phyloP scores from a whole-genome alignment of 2,113 vertebrate species.

The Euleptes europaea region DNA sequence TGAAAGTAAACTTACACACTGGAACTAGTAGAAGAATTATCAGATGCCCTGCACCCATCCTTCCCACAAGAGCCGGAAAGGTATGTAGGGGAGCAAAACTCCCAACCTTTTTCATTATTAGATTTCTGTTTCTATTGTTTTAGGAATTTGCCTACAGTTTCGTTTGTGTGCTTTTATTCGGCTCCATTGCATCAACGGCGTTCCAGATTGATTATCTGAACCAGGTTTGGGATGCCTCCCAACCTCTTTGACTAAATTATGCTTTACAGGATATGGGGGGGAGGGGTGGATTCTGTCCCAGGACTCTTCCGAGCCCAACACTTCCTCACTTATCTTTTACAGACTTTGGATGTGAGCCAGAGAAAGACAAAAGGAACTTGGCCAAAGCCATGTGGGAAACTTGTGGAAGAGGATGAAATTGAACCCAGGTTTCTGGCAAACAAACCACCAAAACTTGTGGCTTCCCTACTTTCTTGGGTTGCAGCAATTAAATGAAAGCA shows the following conservation, averaged over 20 bases:
- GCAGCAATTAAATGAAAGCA: conserved; percentile 12
- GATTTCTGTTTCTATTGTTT: not conserved
- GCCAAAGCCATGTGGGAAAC: conserved; percentile 25
- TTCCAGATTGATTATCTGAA: conserved; percentile 34
- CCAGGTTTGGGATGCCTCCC: conserved; percentile 19
- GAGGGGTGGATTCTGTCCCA: not conserved
- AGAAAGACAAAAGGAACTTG: conserved; percentile 22
- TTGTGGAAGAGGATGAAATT: conserved; percentile 17
- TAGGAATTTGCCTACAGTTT: conserved; percentile 9
- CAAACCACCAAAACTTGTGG: conserved; percentile 17
- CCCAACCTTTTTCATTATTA: not conserved
- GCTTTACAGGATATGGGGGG: not conserved
- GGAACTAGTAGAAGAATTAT: not conserved
- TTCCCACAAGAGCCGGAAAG: not conserved
- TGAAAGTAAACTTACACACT: not conserved
- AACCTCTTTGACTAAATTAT: conserved; percentile 20
- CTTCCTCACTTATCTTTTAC: conserved; percentile 20
- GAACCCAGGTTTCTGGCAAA: conserved; percentile 34
- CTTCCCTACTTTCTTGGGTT: conserved; percentile 8
- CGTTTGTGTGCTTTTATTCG: conserved; percentile 11
- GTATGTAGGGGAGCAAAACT: not conserved
- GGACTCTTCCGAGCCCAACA: conserved; percentile 3
- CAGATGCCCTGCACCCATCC: not conserved
- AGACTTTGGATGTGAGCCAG: conserved; percentile 2
- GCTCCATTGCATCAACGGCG: conserved; percentile 19